These are phyloP conservation scores for Seladonia tumulorum DNA, from an alignment of 2,888 invertebrate species.

Conservation along the genomic window DNA sequence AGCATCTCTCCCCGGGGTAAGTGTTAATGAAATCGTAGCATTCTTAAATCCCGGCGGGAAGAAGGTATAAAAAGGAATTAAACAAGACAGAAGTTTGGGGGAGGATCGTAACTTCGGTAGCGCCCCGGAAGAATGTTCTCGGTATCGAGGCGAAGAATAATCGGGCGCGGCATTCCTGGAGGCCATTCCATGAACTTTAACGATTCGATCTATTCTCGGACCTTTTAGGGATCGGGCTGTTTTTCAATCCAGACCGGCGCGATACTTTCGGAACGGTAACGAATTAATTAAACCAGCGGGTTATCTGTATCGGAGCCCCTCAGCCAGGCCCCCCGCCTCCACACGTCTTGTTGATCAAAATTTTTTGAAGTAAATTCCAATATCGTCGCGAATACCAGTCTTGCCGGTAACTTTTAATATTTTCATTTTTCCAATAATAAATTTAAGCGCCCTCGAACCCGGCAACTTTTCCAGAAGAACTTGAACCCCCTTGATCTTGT, in stretches of 20 bases:
- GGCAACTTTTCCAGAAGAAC: constrained; percentile 27
- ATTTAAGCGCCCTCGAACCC: constrained; percentile 30
- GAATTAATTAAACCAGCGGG: constrained; percentile 61
- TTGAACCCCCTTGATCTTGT: constrained; percentile 22
- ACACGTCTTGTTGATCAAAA: constrained; percentile 15
- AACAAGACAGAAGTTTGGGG: constrained; percentile 18
- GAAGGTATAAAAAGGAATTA: background rate
- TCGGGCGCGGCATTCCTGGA: constrained; percentile 42
- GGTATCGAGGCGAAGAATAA: constrained; percentile 38
- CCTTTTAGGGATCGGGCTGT: constrained; percentile 25
- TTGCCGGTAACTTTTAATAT: constrained; percentile 48
- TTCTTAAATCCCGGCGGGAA: background rate
- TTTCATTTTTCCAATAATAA: constrained; percentile 45
- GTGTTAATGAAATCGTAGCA: background rate
- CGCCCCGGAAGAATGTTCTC: constrained; percentile 23
- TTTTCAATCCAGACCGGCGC: constrained; percentile 7
- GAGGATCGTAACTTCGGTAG: constrained; percentile 24
- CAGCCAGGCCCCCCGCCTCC: background rate
- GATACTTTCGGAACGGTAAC: constrained; percentile 49
- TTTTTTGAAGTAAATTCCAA: constrained; percentile 39
- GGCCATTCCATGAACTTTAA: constrained; percentile 39
- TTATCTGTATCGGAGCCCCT: constrained; percentile 3
- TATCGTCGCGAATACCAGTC: constrained; percentile 33
- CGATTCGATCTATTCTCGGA: constrained; percentile 29
- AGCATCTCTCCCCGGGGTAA: background rate